Base-by-base conservation (phyloP, 2,888 invertebrate species). In the Papilio protenor region DNA sequence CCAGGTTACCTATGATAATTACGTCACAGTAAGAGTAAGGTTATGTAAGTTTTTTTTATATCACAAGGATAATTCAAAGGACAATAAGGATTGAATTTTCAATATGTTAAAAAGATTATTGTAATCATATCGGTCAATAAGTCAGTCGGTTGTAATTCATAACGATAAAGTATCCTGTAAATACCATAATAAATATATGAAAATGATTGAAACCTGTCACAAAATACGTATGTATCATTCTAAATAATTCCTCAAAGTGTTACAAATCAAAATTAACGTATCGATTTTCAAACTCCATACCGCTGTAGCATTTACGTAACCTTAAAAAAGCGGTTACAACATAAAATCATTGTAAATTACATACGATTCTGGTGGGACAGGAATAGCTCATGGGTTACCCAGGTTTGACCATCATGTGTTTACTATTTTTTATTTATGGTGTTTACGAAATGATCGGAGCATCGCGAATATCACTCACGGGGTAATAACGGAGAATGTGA, bases 221-320 rank as follows among this genome's bases (percentile, higher is more conserved):
- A 66, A 66, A 18, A 8, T 40, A 64, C 1, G 18, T 33, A 12
- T 45, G 21, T 69, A 18, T 45, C 21, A 69, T 45, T 40, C 21
- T 52, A 57, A 52, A 76, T 55, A 12, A 33, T 75, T 16, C 40
- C 16, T 45, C 16, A n/a, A 18, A 66, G 40, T 72, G 76, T 57
- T 75, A 52, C 55, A 45, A 55, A 77, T 64, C 73, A 79, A 79
- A 81, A 81, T 81, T 82, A 80, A 79, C 80, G 87, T 93, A 94
- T 93, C 87, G 93, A 93, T 93, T 90, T 85, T 80, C 81, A 85
- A 85, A 84, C 82, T 79, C 81, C 81, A 83, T 84, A 82, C 81
- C 83, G 81, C 82, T 10, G 83, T 83, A 83, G 75, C 83, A 84
- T 92, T 94, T 92, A 93, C 92, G 92, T 92, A 93, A 93, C 88